Evolutionary conservation across 1,140 invertebrate genomes (phyloP).

Genomic region (Phymorhynchus buccinoides): DNA sequence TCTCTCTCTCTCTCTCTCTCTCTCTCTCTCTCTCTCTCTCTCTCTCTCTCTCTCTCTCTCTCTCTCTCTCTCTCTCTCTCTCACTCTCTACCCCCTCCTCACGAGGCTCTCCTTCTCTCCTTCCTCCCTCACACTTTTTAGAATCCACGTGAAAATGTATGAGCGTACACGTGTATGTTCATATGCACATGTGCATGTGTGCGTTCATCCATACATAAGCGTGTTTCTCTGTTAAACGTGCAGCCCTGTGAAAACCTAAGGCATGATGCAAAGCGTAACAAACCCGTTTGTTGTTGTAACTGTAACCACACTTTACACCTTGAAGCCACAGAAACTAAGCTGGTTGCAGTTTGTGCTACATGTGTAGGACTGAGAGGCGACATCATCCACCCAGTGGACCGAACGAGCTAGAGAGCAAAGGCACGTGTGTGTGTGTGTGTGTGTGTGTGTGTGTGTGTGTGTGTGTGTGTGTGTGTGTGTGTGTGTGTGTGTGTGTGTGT

Average conservation of each 20-base stretch:
- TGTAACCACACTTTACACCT: too few relatives aligned
- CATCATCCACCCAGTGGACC: too few relatives aligned
- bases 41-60: not conserved
- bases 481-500: too few relatives aligned
- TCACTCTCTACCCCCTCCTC: not conserved
- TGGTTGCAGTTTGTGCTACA: too few relatives aligned
- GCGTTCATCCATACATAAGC: not conserved
- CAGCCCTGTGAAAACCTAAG: not conserved
- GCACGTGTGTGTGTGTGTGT: too few relatives aligned
- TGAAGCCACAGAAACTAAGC: too few relatives aligned
- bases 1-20: not conserved
- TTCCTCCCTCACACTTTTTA: not conserved
- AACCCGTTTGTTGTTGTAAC: not conserved
- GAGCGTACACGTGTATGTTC: not conserved
- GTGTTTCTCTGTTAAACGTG: not conserved
- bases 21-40: not conserved
- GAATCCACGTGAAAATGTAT: conserved; percentile 5
- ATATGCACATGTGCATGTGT: not conserved
- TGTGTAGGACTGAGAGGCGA: too few relatives aligned
- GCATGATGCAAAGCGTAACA: not conserved
- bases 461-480: too few relatives aligned
- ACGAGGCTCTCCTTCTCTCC: not conserved
- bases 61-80: not conserved
- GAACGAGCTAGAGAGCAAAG: too few relatives aligned
- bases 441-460: too few relatives aligned